Evolutionary conservation across 1,140 invertebrate genomes (phyloP).

Genomic region (Drosophila nebulosa): DNA sequence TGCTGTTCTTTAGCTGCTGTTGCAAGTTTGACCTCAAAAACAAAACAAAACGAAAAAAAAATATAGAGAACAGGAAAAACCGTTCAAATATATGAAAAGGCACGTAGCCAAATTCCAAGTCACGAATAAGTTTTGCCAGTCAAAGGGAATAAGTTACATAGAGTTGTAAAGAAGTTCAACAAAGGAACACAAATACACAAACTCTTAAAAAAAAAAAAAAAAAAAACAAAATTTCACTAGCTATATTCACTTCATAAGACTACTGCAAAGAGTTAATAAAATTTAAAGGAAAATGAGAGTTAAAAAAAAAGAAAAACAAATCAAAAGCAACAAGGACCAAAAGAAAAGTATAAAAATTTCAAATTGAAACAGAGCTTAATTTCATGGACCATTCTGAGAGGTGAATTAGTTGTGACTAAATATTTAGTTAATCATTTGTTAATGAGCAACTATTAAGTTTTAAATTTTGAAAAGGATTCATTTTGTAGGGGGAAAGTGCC

Average conservation of each 20-base stretch:
- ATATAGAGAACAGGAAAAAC: not conserved
- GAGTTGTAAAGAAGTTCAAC: not conserved
- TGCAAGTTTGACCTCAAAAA: conserved; percentile 7
- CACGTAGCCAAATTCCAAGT: conserved; percentile 13
- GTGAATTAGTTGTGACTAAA: too few relatives aligned
- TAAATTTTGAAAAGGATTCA: too few relatives aligned
- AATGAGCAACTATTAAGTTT: too few relatives aligned
- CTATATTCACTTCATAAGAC: not conserved
- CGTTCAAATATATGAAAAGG: conserved; percentile 2
- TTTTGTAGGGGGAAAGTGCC: too few relatives aligned
- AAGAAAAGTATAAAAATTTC: too few relatives aligned
- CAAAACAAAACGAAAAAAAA: not conserved
- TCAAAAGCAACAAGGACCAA: not conserved
- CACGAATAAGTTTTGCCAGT: conserved; percentile 5
- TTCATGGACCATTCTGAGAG: too few relatives aligned
- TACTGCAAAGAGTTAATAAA: not conserved
- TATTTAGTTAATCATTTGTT: too few relatives aligned
- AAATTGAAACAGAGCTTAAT: too few relatives aligned
- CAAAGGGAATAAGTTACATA: conserved; percentile 1
- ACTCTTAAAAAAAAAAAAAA: not conserved
- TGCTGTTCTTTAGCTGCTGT: conserved; percentile 2
- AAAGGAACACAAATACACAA: not conserved
- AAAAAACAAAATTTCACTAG: not conserved
- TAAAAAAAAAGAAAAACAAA: not conserved
- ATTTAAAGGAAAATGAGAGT: not conserved